These are phyloP conservation scores for Plebejus argus DNA, from an alignment of 2,888 invertebrate species.

Conservation along the genomic window DNA sequence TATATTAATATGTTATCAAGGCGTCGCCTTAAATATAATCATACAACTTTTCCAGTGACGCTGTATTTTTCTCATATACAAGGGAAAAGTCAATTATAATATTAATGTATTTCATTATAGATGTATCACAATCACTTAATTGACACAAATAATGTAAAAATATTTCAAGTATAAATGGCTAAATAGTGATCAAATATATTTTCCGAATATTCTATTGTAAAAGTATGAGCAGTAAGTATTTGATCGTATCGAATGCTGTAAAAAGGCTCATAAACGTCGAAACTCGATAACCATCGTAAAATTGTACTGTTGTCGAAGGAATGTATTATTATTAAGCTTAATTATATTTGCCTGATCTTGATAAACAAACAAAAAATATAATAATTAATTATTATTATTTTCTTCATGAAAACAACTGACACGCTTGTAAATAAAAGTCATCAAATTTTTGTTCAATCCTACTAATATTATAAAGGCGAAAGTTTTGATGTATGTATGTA, in stretches of 20 bases:
- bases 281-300: background rate
- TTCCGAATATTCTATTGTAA: too few species aligned
- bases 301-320: background rate
- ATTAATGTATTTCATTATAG: too few species aligned
- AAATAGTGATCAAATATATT: too few species aligned
- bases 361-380: background rate
- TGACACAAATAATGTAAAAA: background rate
- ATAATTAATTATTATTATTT: background rate
- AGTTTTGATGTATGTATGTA: too few species aligned
- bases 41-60: too few species aligned
- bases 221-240: background rate
- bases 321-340: background rate
- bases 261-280: background rate
- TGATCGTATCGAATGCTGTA: background rate
- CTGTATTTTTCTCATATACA: background rate
- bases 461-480: too few species aligned
- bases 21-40: too few species aligned
- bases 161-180: background rate
- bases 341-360: background rate
- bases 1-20: too few species aligned
- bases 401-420: background rate
- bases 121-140: too few species aligned
- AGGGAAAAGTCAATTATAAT: background rate
- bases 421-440: background rate
- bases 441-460: background rate